Evolutionary conservation across 2,888 invertebrate genomes (phyloP), one percentile per base, ranked within the genome.

Genomic region (Aelia acuminata): DNA sequence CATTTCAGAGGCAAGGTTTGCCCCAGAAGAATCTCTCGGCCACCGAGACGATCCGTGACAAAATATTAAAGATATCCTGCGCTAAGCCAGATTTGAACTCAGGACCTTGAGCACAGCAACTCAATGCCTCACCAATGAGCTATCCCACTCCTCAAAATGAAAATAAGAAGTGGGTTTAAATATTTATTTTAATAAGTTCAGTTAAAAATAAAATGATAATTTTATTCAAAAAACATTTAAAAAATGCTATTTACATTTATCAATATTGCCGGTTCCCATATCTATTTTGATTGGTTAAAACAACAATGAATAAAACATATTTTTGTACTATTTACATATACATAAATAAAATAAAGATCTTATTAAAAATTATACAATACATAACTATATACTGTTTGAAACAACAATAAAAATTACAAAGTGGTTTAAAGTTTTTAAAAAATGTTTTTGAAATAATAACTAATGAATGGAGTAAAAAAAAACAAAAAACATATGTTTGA

Each of bases 241-340:
- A 80, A 80, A 80, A 43, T 4, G 11, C n/a, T 80, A 43, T n/a
- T n/a, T 43, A 43, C 22, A 43, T 80, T 47, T 43, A 80, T 80
- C 43, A 43, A 3, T 43, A 80, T 47, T 80, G 43, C 80, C 22
- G n/a, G 39, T 80, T 80, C 80, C 43, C 80, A 39, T 22, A 80
- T 43, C 43, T 80, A 39, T 80, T 80, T 80, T 80, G 80, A 80
- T 80, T 80, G 11, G 35, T 80, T 80, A 43, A 43, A 80, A 80
- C 22, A 43, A 80, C 0, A 43, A 80, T n/a, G 10, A 80, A 43
- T 80, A 43, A 43, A 47, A 43, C 11, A n/a, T 47, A 43, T 43
- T 43, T 75, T 80, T 80, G 43, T 80, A 80, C 80, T 80, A 80
- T 43, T 11, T 43, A 35, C 35, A 22, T 20, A 80, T 39, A 11